Evolutionary conservation across 2,113 vertebrate genomes (phyloP).

Genomic region (Deroptyus accipitrinus): DNA sequence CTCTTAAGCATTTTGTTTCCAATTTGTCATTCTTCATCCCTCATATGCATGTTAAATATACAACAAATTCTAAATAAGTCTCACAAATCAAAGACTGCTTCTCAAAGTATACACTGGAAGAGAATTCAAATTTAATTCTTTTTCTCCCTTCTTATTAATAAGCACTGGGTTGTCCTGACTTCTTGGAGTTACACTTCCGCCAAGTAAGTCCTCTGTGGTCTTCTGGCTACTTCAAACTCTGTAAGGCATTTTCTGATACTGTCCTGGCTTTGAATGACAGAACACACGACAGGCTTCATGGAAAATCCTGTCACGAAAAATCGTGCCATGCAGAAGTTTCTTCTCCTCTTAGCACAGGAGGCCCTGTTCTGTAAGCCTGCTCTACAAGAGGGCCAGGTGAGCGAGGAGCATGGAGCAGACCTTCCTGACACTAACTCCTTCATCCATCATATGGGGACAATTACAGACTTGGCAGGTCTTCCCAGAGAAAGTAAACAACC

Average conservation of each 20-base stretch:
- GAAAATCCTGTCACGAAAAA: not conserved
- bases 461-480: not conserved
- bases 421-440: not conserved
- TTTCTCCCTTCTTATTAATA: not conserved
- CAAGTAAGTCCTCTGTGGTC: not conserved
- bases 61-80: not conserved
- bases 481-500: not conserved
- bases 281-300: not conserved
- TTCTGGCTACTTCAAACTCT: not conserved
- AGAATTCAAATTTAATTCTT: not conserved
- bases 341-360: not conserved
- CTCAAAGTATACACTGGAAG: not conserved
- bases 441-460: not conserved
- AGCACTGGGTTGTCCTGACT: not conserved
- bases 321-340: not conserved
- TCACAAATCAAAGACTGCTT: not conserved
- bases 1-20: not conserved
- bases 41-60: not conserved
- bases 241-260: not conserved
- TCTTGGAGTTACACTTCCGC: not conserved
- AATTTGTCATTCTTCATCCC: not conserved
- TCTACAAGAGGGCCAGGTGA: not conserved
- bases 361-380: not conserved
- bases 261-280: not conserved
- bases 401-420: accelerated